phyloP scores from a whole-genome alignment of 2,888 invertebrate genomes.

The Sarcophaga subvicina region DNA sequence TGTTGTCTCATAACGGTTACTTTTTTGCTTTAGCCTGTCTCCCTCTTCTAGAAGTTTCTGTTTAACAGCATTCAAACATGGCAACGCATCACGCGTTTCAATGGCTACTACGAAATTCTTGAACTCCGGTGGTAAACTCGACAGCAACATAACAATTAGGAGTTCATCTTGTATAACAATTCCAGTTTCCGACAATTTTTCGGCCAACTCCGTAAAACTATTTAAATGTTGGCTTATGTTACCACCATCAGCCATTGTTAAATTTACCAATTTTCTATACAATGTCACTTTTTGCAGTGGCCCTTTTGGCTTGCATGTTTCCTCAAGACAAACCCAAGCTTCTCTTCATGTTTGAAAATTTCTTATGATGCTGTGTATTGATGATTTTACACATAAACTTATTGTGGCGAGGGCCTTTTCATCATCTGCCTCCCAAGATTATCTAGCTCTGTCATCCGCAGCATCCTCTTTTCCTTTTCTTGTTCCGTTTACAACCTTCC shows the following conservation, averaged over 20 bases:
- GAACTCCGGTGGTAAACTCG: constrained; percentile 53
- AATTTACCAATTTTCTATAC: not conserved
- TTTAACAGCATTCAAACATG: constrained; percentile 44
- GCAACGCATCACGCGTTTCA: constrained; percentile 65
- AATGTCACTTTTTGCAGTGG: constrained; percentile 62
- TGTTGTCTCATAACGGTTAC: constrained; percentile 11
- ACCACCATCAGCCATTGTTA: constrained; percentile 24
- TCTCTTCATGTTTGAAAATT: constrained; percentile 55
- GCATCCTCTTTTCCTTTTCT: constrained; percentile 14
- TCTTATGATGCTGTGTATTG: constrained; percentile 37
- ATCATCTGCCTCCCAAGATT: constrained; percentile 13
- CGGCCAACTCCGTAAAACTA: constrained; percentile 55
- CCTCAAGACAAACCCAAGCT: constrained; percentile 58
- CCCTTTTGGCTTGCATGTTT: constrained; percentile 64
- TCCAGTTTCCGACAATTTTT: constrained; percentile 59
- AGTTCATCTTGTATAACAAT: constrained; percentile 58
- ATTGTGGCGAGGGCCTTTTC: constrained; percentile 63
- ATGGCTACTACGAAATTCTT: constrained; percentile 66
- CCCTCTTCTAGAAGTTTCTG: constrained; percentile 61
- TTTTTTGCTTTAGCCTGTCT: constrained; percentile 46
- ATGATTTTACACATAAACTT: constrained; percentile 43
- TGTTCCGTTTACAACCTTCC: too few species aligned
- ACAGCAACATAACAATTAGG: constrained; percentile 62
- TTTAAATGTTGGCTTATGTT: constrained; percentile 53
- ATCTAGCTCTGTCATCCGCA: constrained; percentile 7